phyloP scores from a whole-genome alignment of 2,797 vertebrate species.

The Argya squamiceps region DNA sequence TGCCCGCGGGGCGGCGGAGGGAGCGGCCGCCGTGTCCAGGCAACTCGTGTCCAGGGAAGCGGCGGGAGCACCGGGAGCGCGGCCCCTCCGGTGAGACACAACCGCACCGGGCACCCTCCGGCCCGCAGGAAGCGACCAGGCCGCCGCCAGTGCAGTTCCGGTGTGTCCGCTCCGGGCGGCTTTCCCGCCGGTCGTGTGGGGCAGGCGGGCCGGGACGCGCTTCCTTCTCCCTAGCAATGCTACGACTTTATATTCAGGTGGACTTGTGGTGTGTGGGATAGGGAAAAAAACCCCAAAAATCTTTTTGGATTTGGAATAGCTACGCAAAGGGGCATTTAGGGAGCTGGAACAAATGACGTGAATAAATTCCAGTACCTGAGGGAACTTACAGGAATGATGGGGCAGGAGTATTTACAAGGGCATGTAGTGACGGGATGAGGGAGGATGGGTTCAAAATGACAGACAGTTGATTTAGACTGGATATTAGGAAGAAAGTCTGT shows the following conservation, averaged over 20 bases:
- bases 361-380: background rate
- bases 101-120: background rate
- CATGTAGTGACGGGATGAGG: background rate
- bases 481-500: background rate
- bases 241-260: fast-evolving
- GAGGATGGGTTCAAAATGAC: background rate
- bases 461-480: background rate
- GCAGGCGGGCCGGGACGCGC: background rate
- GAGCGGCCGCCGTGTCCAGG: background rate
- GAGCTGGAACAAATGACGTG: background rate
- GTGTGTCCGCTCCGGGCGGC: background rate
- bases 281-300: no score
- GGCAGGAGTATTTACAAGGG: background rate
- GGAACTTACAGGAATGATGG: background rate
- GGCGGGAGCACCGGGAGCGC: background rate
- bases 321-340: background rate
- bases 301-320: background rate
- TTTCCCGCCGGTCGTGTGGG: background rate
- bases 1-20: background rate
- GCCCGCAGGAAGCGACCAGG: background rate
- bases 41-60: background rate
- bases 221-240: background rate
- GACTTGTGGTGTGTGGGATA: background rate
- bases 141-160: background rate
- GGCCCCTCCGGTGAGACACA: background rate